Base-by-base conservation (phyloP, 2,113 vertebrate genomes). In the Echinops telfairi region DNA sequence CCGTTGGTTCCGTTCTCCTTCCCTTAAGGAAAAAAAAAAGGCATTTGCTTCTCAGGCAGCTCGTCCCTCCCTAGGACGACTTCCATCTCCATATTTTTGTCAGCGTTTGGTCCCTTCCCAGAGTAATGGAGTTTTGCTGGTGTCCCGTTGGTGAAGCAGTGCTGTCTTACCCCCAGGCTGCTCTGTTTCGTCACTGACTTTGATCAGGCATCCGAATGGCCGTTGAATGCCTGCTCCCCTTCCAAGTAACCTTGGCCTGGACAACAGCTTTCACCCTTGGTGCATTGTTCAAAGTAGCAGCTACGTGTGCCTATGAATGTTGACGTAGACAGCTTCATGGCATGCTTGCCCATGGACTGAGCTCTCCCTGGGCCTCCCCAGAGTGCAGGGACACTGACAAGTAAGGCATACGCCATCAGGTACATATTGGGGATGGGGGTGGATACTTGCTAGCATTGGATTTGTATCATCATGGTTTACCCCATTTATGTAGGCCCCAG, bases 381-480 rank as follows among this genome's bases (percentile, higher is more conserved):
- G 40, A 58, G 57, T 12, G 57, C 14, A 58, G 5, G 57, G 4
- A 58, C 57, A 58, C 19, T 58, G 5, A 22, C 78, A 62, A 33
- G 90, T 40, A 80, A 53, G 47, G 76, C 16, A 73, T 36, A 81
- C 22, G 31, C 71, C 36, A 10, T 38, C 36, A 47, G 6, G 0
- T 92, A 19, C 57, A 19, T 7, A 47, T 0, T 0, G 66, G 89
- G 75, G 75, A 0, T 6, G 75, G 78, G 70, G 92, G 43, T 47
- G 93, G 58, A 23, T 38, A 57, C 73, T 58, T 58, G 79, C 82
- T 89, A 90, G 83, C 64, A 88, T 43, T 82, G 71, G n/a, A n/a
- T 25, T 58, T 9, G 81, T 95, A 88, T 85, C 57, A 58, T 76
- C 71, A 85, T 60, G 88, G 89, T 29, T 96, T 83, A 38, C 22